A percentile compares a stretch with the other conserved stretches of the same genome.
These are phyloP conservation scores for Zingel zingel DNA, from an alignment of 2,113 vertebrate species.

Conservation along the genomic window DNA sequence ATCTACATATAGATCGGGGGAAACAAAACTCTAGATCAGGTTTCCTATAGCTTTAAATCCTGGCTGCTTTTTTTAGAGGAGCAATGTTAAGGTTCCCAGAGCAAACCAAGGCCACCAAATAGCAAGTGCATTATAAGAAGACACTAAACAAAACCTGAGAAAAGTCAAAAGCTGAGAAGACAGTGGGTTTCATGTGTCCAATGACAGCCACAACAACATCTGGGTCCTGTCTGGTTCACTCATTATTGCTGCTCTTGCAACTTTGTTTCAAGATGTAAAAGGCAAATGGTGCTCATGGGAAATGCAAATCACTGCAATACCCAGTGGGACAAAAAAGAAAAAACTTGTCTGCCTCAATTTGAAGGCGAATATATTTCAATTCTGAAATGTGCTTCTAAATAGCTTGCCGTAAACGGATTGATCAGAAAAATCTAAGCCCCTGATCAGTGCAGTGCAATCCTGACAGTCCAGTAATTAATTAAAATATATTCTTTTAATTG, in stretches of 20 bases:
- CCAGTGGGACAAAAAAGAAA: neutral
- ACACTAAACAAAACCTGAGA: constrained; percentile 28
- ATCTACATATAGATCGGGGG: neutral
- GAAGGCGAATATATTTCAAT: constrained; percentile 27
- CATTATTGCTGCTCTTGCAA: constrained; percentile 25
- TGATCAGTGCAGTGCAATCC: neutral
- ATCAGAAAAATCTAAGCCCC: neutral
- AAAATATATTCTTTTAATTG: neutral
- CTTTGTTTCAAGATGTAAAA: constrained; percentile 38
- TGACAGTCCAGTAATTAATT: neutral
- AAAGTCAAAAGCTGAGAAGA: constrained; percentile 14
- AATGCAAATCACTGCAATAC: constrained; percentile 23
- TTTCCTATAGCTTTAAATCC: constrained; percentile 28
- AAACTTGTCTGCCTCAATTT: neutral
- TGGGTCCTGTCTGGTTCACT: constrained; percentile 44
- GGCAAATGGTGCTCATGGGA: constrained; percentile 13
- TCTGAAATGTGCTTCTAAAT: constrained; percentile 17
- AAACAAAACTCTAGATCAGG: neutral
- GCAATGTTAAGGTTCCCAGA: constrained; percentile 56
- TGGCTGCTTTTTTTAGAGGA: constrained; percentile 4
- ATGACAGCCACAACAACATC: constrained; percentile 67
- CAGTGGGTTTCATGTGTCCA: constrained; percentile 45
- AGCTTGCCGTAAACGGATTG: neutral
- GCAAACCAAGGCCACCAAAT: constrained; percentile 62
- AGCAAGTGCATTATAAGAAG: constrained; percentile 26